Percentiles rank a stretch among this genome's conserved stretches.
phyloP scores from a whole-genome alignment of 1,140 invertebrate genomes.

The Dufourea novaeangliae region DNA sequence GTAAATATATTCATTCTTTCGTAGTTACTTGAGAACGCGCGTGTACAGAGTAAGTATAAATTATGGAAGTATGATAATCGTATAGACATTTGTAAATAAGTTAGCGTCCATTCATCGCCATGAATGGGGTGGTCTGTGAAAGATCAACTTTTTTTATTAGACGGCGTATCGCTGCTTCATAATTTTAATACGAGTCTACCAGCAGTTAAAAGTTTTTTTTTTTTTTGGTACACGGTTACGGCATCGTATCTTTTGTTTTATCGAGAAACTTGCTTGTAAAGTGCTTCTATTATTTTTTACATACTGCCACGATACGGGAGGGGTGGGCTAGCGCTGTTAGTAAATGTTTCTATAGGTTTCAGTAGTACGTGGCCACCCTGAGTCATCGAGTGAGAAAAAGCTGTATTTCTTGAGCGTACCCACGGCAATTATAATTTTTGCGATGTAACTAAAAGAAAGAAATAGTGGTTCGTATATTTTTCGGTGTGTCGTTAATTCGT shows the following conservation, averaged over 20 bases:
- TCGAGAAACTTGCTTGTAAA: conserved; percentile 8
- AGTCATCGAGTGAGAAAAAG: conserved; percentile 46
- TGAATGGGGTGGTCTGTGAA: conserved; percentile 51
- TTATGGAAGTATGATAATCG: conserved; percentile 66
- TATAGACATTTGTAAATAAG: conserved; percentile 64
- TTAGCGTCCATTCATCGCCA: conserved; percentile 52
- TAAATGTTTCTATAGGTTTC: conserved; percentile 14
- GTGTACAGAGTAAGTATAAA: conserved; percentile 72
- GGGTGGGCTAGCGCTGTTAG: not conserved
- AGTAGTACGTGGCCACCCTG: conserved; percentile 35
- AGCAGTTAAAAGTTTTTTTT: not conserved
- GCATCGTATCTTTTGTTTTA: conserved; percentile 30
- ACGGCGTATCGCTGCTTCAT: conserved; percentile 6
- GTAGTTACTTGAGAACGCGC: conserved; percentile 56
- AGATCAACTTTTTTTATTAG: conserved; percentile 37
- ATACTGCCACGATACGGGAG: conserved; percentile 26
- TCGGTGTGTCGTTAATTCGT: conserved; percentile 20
- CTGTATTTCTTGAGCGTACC: conserved; percentile 47
- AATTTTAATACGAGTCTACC: conserved; percentile 39
- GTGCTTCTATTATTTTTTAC: conserved; percentile 38
- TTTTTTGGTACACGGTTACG: not conserved
- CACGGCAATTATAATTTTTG: conserved; percentile 21
- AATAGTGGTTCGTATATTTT: conserved; percentile 35
- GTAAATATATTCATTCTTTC: conserved; percentile 73
- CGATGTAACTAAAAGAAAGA: not conserved